phyloP scores from a whole-genome alignment of 2,888 invertebrate species.

The Pandemis corylana region DNA sequence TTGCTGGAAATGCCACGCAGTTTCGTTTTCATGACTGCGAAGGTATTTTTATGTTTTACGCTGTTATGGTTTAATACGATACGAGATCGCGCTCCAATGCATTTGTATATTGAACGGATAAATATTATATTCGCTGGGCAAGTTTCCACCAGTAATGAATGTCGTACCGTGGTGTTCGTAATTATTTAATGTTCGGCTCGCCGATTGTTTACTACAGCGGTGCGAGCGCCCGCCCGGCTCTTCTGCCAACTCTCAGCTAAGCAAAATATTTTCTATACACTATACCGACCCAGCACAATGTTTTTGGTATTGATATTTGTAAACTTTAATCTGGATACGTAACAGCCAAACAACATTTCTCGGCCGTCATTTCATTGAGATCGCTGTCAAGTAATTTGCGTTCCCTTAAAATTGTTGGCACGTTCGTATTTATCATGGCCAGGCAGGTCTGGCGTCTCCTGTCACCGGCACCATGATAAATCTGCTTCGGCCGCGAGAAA shows the following conservation, averaged over 20 bases:
- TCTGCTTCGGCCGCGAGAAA: conserved; percentile 18
- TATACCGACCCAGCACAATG: conserved; percentile 6
- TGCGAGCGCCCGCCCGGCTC: conserved; percentile 24
- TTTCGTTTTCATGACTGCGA: neutral
- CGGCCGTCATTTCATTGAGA: conserved; percentile 28
- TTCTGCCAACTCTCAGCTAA: conserved; percentile 50
- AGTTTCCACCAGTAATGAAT: conserved; percentile 62
- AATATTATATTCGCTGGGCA: conserved; percentile 64
- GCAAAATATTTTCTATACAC: conserved; percentile 13
- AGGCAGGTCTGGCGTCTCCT: conserved; percentile 16
- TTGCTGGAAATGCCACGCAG: neutral
- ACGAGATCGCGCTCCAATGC: conserved; percentile 17
- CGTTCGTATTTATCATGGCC: conserved; percentile 39
- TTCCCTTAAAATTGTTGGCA: conserved; percentile 44
- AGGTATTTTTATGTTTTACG: conserved; percentile 7
- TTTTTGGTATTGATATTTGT: conserved; percentile 16
- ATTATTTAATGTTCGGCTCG: conserved; percentile 60
- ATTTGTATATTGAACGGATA: conserved; percentile 47
- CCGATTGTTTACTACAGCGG: conserved; percentile 54
- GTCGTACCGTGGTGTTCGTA: conserved; percentile 55
- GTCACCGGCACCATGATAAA: conserved; percentile 27
- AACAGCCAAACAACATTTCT: conserved; percentile 18
- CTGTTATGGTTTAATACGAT: conserved; percentile 3
- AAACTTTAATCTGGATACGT: conserved; percentile 24
- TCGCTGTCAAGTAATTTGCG: conserved; percentile 54